Base-by-base conservation (phyloP, 1,140 invertebrate genomes). In the Drosophila biarmipes region DNA sequence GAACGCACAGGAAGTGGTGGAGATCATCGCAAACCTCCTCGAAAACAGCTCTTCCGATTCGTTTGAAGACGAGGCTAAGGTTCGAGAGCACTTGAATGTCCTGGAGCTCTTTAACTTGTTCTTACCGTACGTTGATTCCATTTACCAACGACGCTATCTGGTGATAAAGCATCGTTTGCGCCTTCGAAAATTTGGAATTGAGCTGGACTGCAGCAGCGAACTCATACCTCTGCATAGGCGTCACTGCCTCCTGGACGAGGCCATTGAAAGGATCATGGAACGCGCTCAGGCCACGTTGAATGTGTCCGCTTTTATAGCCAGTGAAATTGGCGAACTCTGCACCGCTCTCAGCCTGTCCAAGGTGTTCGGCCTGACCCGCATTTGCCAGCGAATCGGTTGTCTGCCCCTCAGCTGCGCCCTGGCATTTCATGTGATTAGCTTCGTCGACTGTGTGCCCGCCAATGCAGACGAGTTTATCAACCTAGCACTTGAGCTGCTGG, bases 51-150 rank as follows among this genome's bases (percentile, higher is more conserved):
- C 71, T 0, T 45, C 67, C 2, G 49, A 34, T 0, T 42, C 45
- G 1, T 38, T 80, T n/a, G 37, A 49, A n/a, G 56, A 51, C 7
- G 79, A 89, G 1, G 4, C 14, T 0, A 78, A 76, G 7, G 54
- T 27, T 0, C 56, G 72, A 46, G 80, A 91, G 52, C 76, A 91
- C 29, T 52, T 55, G 2, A 74, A 91, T 42, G 21, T 80, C 2
- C 31, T 91, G 0, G 90, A 91, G 40, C 69, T 91, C 11, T 80
- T 90, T 4, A 86, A 91, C 51, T 56, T 91, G 8, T 67, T 87
- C 35, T 46, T 85, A 4, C 75, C 87, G 1, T 71, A 73, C 5
- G 66, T 62, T 0, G 78, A 84, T 0, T 6, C 51, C 0, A 43
- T 64, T 12, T 79, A 67, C 6, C 45, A 73, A 15, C 62, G 66